Evolutionary conservation across 2,888 invertebrate species (phyloP).

Genomic region (Eurytoma adleriae): DNA sequence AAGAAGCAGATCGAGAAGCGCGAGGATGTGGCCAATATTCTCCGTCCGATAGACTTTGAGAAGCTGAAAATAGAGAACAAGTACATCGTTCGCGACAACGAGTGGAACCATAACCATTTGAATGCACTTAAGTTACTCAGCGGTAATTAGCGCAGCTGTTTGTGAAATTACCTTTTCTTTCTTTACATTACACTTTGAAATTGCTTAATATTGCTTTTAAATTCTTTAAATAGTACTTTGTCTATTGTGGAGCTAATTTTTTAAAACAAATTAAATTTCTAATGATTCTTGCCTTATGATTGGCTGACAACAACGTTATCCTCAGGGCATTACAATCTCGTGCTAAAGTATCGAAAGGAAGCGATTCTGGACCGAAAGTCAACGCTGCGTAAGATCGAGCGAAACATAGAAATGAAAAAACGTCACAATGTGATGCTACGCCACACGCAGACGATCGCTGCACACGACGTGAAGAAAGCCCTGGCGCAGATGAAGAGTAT

Average conservation of each 20-base stretch:
- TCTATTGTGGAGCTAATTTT: no score
- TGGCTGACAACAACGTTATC: no score
- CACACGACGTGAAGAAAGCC: constrained; percentile 75
- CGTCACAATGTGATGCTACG: constrained; percentile 72
- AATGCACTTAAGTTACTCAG: background rate
- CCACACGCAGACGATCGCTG: constrained; percentile 74
- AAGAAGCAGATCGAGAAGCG: constrained; percentile 78
- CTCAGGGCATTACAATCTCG: constrained; percentile 77
- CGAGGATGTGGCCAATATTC: constrained; percentile 79
- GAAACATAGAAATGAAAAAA: constrained; percentile 74
- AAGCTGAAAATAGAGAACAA: constrained; percentile 81
- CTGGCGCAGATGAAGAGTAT: constrained; percentile 72
- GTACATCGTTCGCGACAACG: constrained; percentile 78
- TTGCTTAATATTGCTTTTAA: no score
- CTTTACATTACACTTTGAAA: no score
- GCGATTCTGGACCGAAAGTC: constrained; percentile 78
- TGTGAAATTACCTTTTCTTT: no score
- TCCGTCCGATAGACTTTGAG: constrained; percentile 82
- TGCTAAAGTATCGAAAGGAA: constrained; percentile 79
- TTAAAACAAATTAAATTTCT: background rate
- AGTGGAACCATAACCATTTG: constrained; percentile 70
- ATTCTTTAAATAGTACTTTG: no score
- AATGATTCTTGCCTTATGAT: background rate
- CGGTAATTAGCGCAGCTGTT: constrained; percentile 23
- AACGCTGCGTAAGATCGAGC: constrained; percentile 75